Base-by-base conservation (phyloP, 2,797 vertebrate genomes). In the Notolabrus celidotus region DNA sequence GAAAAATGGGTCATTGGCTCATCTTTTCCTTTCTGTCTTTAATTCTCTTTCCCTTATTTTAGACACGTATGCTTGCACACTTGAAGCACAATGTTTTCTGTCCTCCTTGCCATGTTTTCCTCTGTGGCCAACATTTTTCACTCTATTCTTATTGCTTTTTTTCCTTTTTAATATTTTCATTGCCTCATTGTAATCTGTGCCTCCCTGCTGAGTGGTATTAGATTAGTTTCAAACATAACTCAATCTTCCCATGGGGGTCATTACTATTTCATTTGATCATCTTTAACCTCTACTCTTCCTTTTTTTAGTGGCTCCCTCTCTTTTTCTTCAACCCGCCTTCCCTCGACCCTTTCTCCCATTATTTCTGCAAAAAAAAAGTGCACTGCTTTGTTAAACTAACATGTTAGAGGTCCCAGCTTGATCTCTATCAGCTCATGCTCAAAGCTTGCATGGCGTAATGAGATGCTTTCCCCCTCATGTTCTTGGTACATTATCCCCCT, bases 311-410 rank as follows among this genome's bases (percentile, higher is more conserved):
- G 10, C 20, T 59, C 31, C 60, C 20, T 46, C 23, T 33, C 60
- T 47, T 20, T 41, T 25, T 58, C 19, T 54, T 58, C 42, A 36
- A 38, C 54, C 41, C 34, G 47, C 54, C 64, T 19, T 52, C 57
- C 51, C 23, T 71, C 2, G 5, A 39, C 63, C 50, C 20, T 25
- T 47, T 23, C 8, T 2, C 31, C 10, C 25, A 54, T 74, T 56
- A 7, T 53, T 68, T 76, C 10, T 11, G 7, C 19, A 25, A 22
- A n/a, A 36, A 27, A 42, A n/a, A 15, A 14, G 15, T 33, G 43
- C 1, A 29, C 47, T 8, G 38, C 59, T 83, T 79, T 85, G 54
- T 78, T 75, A 49, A 80, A 62, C 52, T 43, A 79, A 67, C 66
- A 34, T 46, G 52, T 50, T 50, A 23, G 43, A 25, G 51, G 71